A percentile compares a stretch with the other conserved stretches of the same genome.
These are phyloP conservation scores for Agapetus fuscipes DNA, from an alignment of 2,888 invertebrate species.

Conservation along the genomic window DNA sequence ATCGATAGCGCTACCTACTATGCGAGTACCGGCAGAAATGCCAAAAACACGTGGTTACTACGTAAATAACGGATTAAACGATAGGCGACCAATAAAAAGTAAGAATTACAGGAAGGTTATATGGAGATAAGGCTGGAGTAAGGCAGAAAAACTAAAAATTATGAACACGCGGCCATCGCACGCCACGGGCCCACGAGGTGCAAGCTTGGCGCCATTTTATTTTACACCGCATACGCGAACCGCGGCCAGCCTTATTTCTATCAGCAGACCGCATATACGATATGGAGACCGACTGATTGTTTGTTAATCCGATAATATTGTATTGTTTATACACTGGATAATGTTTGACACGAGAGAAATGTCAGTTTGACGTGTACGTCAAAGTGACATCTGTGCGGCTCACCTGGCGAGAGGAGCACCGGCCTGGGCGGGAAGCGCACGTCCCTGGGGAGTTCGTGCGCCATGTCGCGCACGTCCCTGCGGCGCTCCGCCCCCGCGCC, in stretches of 20 bases:
- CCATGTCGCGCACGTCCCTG: constrained; percentile 40
- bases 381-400: constrained; percentile 35
- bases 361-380: constrained; percentile 48
- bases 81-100: not conserved
- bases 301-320: too few species aligned
- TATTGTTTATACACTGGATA: too few species aligned
- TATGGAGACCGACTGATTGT: too few species aligned
- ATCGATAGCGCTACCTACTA: constrained; percentile 11
- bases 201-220: constrained; percentile 44
- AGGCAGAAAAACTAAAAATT: constrained; percentile 1
- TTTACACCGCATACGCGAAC: constrained; percentile 27
- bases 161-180: constrained; percentile 9
- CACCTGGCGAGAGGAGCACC: constrained; percentile 40
- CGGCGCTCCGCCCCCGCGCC: constrained; percentile 31
- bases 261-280: too few species aligned
- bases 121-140: not conserved
- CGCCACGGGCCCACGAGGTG: constrained; percentile 18
- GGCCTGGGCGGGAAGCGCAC: constrained; percentile 38
- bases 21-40: constrained; percentile 5
- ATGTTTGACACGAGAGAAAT: too few species aligned
- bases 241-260: not conserved
- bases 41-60: constrained; percentile 14
- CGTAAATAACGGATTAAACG: not conserved
- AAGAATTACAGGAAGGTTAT: not conserved
- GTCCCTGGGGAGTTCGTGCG: constrained; percentile 40